phyloP scores from a whole-genome alignment of 2,888 invertebrate species.

The Melanotus villosus region DNA sequence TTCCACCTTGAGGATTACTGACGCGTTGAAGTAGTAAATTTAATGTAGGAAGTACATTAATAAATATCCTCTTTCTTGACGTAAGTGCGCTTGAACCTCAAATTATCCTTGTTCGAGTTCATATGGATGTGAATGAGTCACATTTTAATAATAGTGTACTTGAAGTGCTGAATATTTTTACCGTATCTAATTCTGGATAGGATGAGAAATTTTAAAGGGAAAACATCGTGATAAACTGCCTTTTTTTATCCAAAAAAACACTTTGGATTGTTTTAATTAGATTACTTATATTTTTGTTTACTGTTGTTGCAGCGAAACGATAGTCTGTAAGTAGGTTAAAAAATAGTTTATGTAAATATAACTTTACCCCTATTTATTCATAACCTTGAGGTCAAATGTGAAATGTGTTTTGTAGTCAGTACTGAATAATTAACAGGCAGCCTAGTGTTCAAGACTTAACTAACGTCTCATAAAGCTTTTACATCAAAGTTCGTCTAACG shows the following conservation, averaged over 20 bases:
- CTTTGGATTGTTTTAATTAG: too few relatives aligned
- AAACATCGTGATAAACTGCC: neutral
- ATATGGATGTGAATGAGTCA: conserved; percentile 18
- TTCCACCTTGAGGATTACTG: conserved; percentile 11
- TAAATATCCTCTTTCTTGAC: conserved; percentile 26
- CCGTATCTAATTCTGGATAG: conserved; percentile 4
- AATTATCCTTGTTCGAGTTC: conserved; percentile 27
- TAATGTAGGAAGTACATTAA: conserved; percentile 24
- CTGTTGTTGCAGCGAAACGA: neutral
- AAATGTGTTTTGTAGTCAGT: conserved; percentile 30
- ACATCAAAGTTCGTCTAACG: neutral
- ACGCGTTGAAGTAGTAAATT: conserved; percentile 9
- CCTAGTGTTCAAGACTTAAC: neutral
- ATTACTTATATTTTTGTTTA: neutral
- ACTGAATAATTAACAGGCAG: conserved; percentile 14
- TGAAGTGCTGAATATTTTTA: conserved; percentile 4
- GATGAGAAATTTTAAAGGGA: neutral
- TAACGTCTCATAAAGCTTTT: neutral
- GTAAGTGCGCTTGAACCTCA: conserved; percentile 22
- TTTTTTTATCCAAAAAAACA: neutral
- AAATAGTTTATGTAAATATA: conserved; percentile 23
- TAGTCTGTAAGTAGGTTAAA: conserved; percentile 22
- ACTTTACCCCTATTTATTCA: conserved; percentile 21
- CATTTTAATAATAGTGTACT: conserved; percentile 21
- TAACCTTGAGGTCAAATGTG: conserved; percentile 34